Conservation (phyloP, 2,888 invertebrate genomes). For the Rotaria sp. region DNA sequence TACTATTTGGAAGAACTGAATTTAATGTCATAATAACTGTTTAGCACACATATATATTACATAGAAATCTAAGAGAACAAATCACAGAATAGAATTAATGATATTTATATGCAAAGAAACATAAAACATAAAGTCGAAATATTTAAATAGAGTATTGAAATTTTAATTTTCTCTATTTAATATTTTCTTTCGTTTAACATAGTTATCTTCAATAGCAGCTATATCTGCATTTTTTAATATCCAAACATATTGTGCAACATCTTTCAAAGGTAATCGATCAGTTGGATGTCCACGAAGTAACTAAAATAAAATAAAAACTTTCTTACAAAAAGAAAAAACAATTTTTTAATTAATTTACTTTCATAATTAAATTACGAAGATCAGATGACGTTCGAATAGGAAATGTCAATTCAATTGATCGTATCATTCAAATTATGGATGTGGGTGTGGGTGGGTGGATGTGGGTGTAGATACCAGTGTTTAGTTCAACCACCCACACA, state of each 20-base stretch:
- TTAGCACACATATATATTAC: neutral
- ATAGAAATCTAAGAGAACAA: neutral
- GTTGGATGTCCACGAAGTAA: constrained; percentile 35
- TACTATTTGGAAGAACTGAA: constrained; percentile 25
- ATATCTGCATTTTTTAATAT: constrained; percentile 40
- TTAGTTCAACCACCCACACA: too few species aligned
- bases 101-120: neutral
- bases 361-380: constrained; percentile 34
- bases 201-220: constrained; percentile 23
- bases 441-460: too few species aligned
- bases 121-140: neutral
- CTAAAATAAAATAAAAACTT: neutral
- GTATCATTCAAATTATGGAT: constrained; percentile 48
- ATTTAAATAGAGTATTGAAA: neutral
- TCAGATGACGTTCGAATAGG: constrained; percentile 31
- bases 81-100: neutral
- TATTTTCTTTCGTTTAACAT: constrained; percentile 24
- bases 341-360: neutral
- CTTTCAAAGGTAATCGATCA: constrained; percentile 38
- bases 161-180: constrained; percentile 20
- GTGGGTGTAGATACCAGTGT: too few species aligned
- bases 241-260: constrained; percentile 39
- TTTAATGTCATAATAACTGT: constrained; percentile 6
- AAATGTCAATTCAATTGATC: constrained; percentile 34
- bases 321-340: neutral